Evolutionary conservation across 2,797 vertebrate species (phyloP), one percentile per base, ranked within the genome.

Genomic region (Hippoglossus hippoglossus): DNA sequence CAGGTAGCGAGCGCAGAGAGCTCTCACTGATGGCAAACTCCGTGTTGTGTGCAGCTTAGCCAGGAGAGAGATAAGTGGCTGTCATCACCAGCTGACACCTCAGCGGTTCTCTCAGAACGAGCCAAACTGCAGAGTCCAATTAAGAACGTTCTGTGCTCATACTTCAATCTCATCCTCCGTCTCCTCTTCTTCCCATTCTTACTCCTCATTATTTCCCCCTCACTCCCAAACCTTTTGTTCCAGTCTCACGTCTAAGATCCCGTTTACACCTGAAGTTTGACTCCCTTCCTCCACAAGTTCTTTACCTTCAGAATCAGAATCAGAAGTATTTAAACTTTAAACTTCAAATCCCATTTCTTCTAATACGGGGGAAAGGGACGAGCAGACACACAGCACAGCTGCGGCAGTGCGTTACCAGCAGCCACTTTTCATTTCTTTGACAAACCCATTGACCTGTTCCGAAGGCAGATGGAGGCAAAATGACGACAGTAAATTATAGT

Each of bases 361-460:
- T 24, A 51, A 51, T 13, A 13, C 0, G 2, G n/a, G 44, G 8
- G 8, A 22, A 19, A 24, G 47, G 73, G 66, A 60, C 24, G 0
- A 31, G 39, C 56, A 6, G 47, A 65, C 65, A 65, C 28, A 10
- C 67, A 24, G 61, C 62, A 12, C 67, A 75, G 60, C 79, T 78
- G 84, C 58, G 34, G 68, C 54, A 12, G 58, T 44, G 47, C 67
- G 78, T 79, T 74, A 82, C 63, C 75, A 59, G 73, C 63, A 72
- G 73, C 63, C 70, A 67, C 78, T 70, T 81, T 47, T 75, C 69
- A 75, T 78, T 74, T 73, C 70, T 83, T 77, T 69, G 73, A 75
- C 79, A 76, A 83, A 84, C 58, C 61, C 80, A 73, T n/a, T 79
- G 72, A 82, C 71, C 83, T 81, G 71, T 50, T 87, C 56, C 71